A percentile compares a stretch with the other conserved stretches of the same genome.
phyloP scores from a whole-genome alignment of 2,113 vertebrate species.

The Bothrops jararaca region DNA sequence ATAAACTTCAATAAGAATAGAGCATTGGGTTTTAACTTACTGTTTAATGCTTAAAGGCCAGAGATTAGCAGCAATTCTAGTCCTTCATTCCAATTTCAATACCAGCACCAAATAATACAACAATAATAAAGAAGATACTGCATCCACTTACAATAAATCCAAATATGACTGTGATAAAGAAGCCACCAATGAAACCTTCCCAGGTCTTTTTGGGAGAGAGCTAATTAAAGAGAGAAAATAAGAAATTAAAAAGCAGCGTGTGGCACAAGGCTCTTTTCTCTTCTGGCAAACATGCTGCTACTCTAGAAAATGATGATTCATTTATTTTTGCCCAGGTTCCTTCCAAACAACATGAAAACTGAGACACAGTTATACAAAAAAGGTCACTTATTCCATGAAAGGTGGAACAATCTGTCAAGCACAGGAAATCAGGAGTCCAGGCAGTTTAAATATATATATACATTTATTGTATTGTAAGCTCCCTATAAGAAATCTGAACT shows the following conservation, averaged over 20 bases:
- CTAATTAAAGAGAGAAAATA: constrained; percentile 63
- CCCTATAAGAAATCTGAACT: not conserved
- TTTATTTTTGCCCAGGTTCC: not conserved
- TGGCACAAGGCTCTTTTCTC: not conserved
- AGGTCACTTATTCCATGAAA: not conserved
- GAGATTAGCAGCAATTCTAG: constrained; percentile 9
- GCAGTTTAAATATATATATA: not conserved
- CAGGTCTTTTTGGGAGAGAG: constrained; percentile 98
- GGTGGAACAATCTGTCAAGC: not conserved
- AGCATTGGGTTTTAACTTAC: not conserved
- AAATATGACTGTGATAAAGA: constrained; percentile 92
- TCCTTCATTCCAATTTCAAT: constrained; percentile 19
- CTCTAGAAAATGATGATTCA: not conserved
- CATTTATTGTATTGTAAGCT: not conserved
- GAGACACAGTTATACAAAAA: not conserved
- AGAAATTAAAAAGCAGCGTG: not conserved
- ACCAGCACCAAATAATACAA: not conserved
- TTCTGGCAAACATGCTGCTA: no score
- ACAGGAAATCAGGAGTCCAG: not conserved
- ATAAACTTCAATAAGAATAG: not conserved
- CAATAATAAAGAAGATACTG: constrained; percentile 17
- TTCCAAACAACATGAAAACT: not conserved
- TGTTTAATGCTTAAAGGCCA: constrained; percentile 19
- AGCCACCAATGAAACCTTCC: constrained; percentile 98
- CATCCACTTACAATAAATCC: constrained; percentile 89